Evolutionary conservation across 2,888 invertebrate species (phyloP), one percentile per base, ranked within the genome.

Genomic region (Drosophila trichaetosa): DNA sequence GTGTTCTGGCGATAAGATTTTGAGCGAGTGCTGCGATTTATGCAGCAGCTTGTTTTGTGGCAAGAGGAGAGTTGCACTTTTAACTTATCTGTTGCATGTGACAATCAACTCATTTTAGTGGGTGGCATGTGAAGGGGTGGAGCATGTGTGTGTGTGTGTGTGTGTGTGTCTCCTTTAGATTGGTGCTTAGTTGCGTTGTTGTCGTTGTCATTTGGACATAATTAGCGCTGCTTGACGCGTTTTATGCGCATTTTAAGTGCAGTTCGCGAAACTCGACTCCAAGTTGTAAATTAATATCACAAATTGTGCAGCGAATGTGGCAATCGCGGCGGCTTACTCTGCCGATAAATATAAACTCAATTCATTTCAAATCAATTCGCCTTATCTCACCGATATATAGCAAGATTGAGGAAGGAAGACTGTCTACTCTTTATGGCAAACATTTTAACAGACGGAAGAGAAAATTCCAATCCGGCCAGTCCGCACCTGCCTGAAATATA

Each of bases 31-130:
- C 70, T 57, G 75, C 80, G 83, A 85, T 89, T 84, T 89, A 85
- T 85, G 85, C 40, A 57, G 56, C 62, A 52, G 58, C 52, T 46
- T 59, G 42, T 56, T 24, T 57, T 58, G 56, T 42, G 57, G 62
- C 57, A 24, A 63, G 33, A 53, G 51, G 56, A 54, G 40, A 62
- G 67, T 65, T 53, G 75, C 71, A 77, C 83, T 82, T 81, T 89
- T 87, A 81, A 87, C 82, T 87, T 91, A 90, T 90, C 90, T 83
- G 59, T 40, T 56, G 59, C 72, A 89, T 84, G 81, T 91, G 91
- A 91, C 91, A 91, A 91, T 90, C 91, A 86, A 84, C 74, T 79
- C 77, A 86, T 87, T 89, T 87, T 81, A 72, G 79, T 79, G 80
- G 79, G 79, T 76, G 79, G 64, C 72, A 53, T 13, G 38, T 21